Evolutionary conservation across 2,113 vertebrate genomes (phyloP).

Genomic region (Petaurus breviceps): DNA sequence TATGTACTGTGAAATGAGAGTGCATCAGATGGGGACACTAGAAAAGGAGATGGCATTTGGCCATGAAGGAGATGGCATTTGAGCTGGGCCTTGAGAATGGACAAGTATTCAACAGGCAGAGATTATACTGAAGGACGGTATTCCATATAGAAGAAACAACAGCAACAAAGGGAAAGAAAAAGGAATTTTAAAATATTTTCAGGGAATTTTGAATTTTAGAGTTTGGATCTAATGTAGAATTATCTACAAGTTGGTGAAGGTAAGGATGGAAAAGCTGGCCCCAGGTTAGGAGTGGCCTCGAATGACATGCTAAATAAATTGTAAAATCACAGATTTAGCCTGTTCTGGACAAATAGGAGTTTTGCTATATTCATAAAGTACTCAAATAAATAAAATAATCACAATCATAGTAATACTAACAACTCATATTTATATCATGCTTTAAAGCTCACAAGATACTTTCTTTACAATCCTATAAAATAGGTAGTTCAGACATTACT

Average conservation of each 20-base stretch:
- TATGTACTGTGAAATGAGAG: not conserved
- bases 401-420: not conserved
- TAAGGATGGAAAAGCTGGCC: not conserved
- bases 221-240: not conserved
- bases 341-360: not conserved
- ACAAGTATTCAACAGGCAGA: not conserved
- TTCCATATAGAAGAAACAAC: not conserved
- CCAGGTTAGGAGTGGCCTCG: not conserved
- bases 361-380: not conserved
- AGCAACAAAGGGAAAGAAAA: not conserved
- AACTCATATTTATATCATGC: not conserved
- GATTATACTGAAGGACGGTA: not conserved
- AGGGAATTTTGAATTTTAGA: not conserved
- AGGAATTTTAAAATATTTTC: not conserved
- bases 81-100: not conserved
- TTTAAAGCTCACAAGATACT: not conserved
- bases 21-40: not conserved
- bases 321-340: not conserved
- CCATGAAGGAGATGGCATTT: too few relatives aligned
- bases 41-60: not conserved
- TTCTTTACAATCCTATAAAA: not conserved
- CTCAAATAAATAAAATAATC: not conserved
- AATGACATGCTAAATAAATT: not conserved
- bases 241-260: not conserved
- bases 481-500: not conserved